phyloP scores from a whole-genome alignment of 2,888 invertebrate genomes.

The Drosophila acutilabella region DNA sequence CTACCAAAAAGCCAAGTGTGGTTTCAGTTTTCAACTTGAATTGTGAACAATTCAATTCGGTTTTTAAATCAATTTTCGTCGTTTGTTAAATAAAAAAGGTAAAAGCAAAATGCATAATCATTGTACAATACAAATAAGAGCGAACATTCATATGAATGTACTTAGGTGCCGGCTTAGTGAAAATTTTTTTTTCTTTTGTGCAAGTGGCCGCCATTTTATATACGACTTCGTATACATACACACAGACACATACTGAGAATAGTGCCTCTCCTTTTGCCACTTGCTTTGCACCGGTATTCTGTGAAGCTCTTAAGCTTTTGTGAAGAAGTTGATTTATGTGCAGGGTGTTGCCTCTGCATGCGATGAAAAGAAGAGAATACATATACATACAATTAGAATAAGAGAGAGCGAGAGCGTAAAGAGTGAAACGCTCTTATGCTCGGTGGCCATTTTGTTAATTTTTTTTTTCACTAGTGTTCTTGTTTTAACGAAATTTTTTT shows the following conservation, averaged over 20 bases:
- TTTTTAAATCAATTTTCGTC: conserved; percentile 48
- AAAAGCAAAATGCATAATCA: conserved; percentile 25
- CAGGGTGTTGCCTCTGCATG: conserved; percentile 48
- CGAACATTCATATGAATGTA: neutral
- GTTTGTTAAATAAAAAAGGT: conserved; percentile 59
- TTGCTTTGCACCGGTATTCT: conserved; percentile 59
- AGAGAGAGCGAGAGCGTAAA: neutral
- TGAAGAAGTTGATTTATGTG: conserved; percentile 38
- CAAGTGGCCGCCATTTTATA: conserved; percentile 64
- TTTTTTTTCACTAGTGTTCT: conserved; percentile 13
- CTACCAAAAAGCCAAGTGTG: conserved; percentile 50
- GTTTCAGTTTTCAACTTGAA: conserved; percentile 53
- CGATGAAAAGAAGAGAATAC: conserved; percentile 9
- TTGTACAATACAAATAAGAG: neutral
- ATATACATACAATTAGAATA: conserved; percentile 2
- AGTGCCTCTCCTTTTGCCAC: conserved; percentile 31
- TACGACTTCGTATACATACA: conserved; percentile 41
- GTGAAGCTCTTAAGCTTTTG: conserved; percentile 22
- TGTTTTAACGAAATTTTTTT: conserved; percentile 12
- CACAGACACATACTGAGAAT: conserved; percentile 15
- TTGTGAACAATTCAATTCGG: conserved; percentile 44
- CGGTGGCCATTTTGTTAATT: conserved; percentile 40
- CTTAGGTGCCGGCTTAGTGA: conserved; percentile 43
- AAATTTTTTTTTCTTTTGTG: conserved; percentile 34
- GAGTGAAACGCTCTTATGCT: conserved; percentile 17